A percentile compares a stretch with the other conserved stretches of the same genome.
phyloP scores from a whole-genome alignment of 1,140 invertebrate species.

The Solenopsis fugax region DNA sequence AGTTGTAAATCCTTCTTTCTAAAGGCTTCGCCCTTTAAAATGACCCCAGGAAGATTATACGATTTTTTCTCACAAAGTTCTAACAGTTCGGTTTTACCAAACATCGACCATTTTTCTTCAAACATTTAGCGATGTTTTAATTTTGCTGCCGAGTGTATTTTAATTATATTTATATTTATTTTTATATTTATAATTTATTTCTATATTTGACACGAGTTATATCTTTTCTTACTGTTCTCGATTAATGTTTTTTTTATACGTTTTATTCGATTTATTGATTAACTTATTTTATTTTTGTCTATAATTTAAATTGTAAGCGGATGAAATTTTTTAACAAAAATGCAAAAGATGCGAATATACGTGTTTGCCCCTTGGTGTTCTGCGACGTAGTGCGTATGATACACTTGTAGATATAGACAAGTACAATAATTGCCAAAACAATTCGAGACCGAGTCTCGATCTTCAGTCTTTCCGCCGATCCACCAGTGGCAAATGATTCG shows the following conservation, averaged over 20 bases:
- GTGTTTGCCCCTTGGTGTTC: conserved; percentile 49
- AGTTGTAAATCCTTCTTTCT: no score
- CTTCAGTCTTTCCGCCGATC: conserved; percentile 59
- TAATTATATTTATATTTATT: no score
- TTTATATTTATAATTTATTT: not conserved
- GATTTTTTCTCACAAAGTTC: no score
- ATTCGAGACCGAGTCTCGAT: conserved; percentile 62
- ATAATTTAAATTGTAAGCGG: not conserved
- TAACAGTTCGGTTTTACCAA: no score
- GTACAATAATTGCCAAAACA: conserved; percentile 79
- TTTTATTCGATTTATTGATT: not conserved
- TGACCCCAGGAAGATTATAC: no score
- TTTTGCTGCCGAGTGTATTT: not conserved
- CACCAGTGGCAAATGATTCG: conserved; percentile 41
- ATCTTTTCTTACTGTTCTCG: not conserved
- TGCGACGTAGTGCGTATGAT: conserved; percentile 65
- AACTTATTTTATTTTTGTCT: not conserved
- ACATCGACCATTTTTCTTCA: no score
- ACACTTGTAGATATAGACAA: conserved; percentile 75
- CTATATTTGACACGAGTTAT: not conserved
- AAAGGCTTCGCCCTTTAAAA: no score
- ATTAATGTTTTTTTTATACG: not conserved
- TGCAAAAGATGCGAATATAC: not conserved
- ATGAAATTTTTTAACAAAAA: not conserved
- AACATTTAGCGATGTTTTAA: no score